These are phyloP conservation scores for Aplocera efformata DNA, from an alignment of 2,888 invertebrate species.

Conservation along the genomic window DNA sequence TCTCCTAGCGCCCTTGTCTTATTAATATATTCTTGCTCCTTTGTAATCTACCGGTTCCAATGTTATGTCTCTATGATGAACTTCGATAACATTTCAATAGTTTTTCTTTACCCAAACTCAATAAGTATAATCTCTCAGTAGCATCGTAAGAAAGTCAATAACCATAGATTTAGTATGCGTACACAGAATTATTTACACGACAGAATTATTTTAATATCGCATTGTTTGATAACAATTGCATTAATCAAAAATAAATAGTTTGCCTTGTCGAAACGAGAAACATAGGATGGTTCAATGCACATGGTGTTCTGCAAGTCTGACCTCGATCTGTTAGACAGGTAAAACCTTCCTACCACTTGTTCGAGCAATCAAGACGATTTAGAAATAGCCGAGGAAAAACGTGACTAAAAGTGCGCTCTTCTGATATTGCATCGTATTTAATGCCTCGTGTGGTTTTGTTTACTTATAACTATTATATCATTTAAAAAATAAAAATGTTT, in stretches of 20 bases:
- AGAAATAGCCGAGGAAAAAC: conserved; percentile 23
- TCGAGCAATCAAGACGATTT: conserved; percentile 22
- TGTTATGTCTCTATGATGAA: too few relatives aligned
- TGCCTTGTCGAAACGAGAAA: conserved; percentile 16
- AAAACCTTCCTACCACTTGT: conserved; percentile 4
- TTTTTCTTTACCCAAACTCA: too few relatives aligned
- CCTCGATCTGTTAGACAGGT: conserved; percentile 16
- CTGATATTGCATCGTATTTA: conserved; percentile 16
- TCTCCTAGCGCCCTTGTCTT: too few relatives aligned
- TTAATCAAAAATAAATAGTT: conserved; percentile 8
- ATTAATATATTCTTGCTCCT: too few relatives aligned
- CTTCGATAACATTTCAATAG: too few relatives aligned
- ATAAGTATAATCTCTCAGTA: too few relatives aligned
- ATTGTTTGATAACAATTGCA: conserved; percentile 11
- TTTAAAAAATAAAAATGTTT: not conserved
- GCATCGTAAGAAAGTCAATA: too few relatives aligned
- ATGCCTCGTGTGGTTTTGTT: conserved; percentile 9
- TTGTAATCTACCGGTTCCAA: too few relatives aligned
- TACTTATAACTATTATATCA: conserved; percentile 2
- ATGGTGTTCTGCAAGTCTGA: conserved; percentile 20
- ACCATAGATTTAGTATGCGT: too few relatives aligned
- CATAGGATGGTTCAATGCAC: conserved; percentile 28
- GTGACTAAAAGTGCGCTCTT: conserved; percentile 24
- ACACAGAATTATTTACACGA: too few relatives aligned
- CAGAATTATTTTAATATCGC: too few relatives aligned